Evolutionary conservation across 2,888 invertebrate genomes (phyloP).

Genomic region (Tachystola acroxantha): DNA sequence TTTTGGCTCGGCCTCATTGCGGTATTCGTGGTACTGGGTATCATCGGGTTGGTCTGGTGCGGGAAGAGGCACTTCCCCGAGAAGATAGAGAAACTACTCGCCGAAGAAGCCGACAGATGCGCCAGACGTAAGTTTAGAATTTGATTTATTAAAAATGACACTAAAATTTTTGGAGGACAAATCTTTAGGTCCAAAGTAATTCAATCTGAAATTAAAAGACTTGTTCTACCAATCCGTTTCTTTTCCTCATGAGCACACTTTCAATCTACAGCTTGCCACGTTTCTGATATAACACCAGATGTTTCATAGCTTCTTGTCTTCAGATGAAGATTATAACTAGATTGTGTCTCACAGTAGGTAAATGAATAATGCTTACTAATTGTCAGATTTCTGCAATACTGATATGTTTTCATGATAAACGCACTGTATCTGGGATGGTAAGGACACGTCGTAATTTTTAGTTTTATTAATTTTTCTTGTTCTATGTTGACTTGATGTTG

Average conservation of each 20-base stretch:
- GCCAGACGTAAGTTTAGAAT: constrained; percentile 79
- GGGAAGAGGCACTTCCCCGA: constrained; percentile 92
- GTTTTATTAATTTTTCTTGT: constrained; percentile 25
- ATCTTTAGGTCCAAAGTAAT: constrained; percentile 50
- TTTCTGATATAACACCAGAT: constrained; percentile 14
- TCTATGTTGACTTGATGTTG: constrained; percentile 32
- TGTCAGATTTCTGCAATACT: constrained; percentile 52
- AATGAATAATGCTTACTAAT: constrained; percentile 38
- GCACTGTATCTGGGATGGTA: constrained; percentile 68
- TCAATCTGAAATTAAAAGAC: constrained; percentile 19
- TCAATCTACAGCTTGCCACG: constrained; percentile 31
- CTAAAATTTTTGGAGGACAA: constrained; percentile 41
- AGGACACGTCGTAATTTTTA: constrained; percentile 61
- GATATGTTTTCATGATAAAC: constrained; percentile 58
- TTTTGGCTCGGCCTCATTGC: constrained; percentile 94
- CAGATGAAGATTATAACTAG: constrained; percentile 5
- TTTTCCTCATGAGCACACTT: constrained; percentile 14
- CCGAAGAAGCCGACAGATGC: constrained; percentile 87
- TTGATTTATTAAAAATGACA: constrained; percentile 1
- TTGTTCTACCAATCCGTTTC: constrained; percentile 22
- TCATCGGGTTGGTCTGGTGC: constrained; percentile 90
- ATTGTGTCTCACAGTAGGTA: constrained; percentile 30
- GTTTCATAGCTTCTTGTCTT: constrained; percentile 11
- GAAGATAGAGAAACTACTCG: constrained; percentile 89
- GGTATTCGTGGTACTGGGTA: constrained; percentile 86